Evolutionary conservation across 2,888 invertebrate genomes (phyloP), one percentile per base, ranked within the genome.

Genomic region (Caenorhabditis afra): DNA sequence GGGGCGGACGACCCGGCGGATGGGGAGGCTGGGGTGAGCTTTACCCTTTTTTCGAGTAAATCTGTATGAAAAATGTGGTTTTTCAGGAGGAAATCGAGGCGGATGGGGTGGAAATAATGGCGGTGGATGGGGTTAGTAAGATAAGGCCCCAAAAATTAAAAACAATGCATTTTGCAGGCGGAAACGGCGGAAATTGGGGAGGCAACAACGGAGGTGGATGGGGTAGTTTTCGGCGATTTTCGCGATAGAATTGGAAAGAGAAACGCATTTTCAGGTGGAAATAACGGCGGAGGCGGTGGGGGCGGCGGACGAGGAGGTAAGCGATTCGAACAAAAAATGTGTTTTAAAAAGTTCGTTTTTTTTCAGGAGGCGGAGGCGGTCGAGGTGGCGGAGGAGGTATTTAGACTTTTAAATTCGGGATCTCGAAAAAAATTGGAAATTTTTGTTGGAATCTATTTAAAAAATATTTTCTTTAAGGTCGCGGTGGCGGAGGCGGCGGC

Each of bases 81-180:
- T 8, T 22, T 45, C 12, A 55, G 47, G 57, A 47, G 57, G 37
- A 10, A 39, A 22, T 35, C 44, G 68, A 16, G 75, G 75, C 1
- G 64, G 64, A 59, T 65, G 73, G 37, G 68, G 62, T 11, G 67
- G 75, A 37, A 67, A 67, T 41, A 64, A 64, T 55, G 53, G 62
- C 55, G 62, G 62, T 57, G 73, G 73, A 58, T 73, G 73, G 73
- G 73, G 61, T 58, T 18, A 59, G 59, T 7, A 16, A 5, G 14
- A 57, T n/a, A 18, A 10, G 18, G 16, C 20, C 18, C 14, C 20
- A 3, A 16, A 8, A 16, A 16, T 8, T 16, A 16, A 47, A 47
- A 44, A 44, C n/a, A 44, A 44, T 29, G 3, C 3, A 29, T 37
- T 39, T 49, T 59, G 39, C 35, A 50, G 68, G 74, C 37, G 58